These are phyloP conservation scores for Campylomormyrus numenius DNA, from an alignment of 2,113 vertebrate genomes.

Conservation along the genomic window DNA sequence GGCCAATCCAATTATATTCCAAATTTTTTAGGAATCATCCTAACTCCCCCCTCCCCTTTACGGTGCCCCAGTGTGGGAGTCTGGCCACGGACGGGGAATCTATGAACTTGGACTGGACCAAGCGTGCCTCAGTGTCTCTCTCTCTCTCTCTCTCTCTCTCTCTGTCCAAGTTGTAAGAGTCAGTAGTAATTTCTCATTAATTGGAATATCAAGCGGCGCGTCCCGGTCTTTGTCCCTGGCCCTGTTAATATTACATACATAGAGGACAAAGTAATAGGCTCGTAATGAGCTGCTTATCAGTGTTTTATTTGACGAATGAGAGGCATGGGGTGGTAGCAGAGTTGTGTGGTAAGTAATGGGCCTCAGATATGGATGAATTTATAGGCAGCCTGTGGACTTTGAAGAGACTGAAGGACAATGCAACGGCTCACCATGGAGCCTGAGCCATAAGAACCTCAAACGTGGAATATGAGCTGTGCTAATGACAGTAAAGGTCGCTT, in stretches of 20 bases:
- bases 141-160: neutral
- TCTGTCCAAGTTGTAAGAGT: neutral
- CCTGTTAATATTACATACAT: constrained; percentile 20
- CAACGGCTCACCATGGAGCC: neutral
- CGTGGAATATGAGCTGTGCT: neutral
- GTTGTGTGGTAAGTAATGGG: neutral
- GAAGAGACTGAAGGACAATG: neutral
- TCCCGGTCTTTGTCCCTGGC: constrained; percentile 19
- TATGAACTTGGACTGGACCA: neutral
- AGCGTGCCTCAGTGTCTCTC: neutral
- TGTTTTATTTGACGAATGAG: constrained; percentile 20
- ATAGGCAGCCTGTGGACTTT: neutral
- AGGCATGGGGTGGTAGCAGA: constrained; percentile 38
- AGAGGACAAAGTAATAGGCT: constrained; percentile 16
- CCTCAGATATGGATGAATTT: constrained; percentile 9
- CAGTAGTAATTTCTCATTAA: constrained; percentile 21
- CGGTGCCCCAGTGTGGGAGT: neutral
- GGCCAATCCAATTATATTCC: neutral
- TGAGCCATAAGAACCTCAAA: neutral
- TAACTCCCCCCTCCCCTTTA: neutral
- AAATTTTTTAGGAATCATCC: neutral
- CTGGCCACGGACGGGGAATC: neutral
- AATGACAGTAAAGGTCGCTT: neutral
- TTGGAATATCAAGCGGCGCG: constrained; percentile 2
- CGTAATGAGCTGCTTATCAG: constrained; percentile 21